Percentiles rank a stretch among this genome's conserved stretches.
These are phyloP conservation scores for Albula glossodonta DNA, from an alignment of 2,113 vertebrate species.

Conservation along the genomic window DNA sequence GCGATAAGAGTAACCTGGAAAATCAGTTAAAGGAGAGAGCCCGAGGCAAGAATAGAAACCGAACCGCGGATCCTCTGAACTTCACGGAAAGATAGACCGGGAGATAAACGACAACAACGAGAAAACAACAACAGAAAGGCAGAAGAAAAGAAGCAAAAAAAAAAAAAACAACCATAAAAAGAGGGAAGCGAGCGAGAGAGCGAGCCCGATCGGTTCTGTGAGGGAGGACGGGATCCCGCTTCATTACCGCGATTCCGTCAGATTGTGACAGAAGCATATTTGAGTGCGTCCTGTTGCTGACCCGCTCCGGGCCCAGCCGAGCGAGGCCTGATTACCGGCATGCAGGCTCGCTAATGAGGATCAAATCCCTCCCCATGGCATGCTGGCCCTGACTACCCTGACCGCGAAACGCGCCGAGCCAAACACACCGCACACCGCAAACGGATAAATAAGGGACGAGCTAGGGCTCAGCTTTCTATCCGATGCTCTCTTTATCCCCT, in stretches of 20 bases:
- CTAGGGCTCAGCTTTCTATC: not conserved
- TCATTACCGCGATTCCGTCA: constrained; percentile 75
- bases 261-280: constrained; percentile 63
- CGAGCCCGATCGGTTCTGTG: not conserved
- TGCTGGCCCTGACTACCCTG: not conserved
- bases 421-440: not conserved
- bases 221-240: constrained; percentile 28
- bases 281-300: constrained; percentile 48
- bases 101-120: not conserved
- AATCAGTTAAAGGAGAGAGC: not conserved
- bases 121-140: not conserved
- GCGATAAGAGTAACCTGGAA: constrained; percentile 2
- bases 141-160: not conserved
- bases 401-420: no score
- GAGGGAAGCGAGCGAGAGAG: not conserved
- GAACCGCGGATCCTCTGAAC: not conserved
- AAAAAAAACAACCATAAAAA: not conserved
- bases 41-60: not conserved
- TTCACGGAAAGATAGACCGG: not conserved
- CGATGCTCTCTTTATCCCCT: not conserved
- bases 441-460: not conserved
- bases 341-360: constrained; percentile 47
- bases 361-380: constrained; percentile 21
- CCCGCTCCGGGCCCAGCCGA: constrained; percentile 61
- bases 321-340: constrained; percentile 57